These are phyloP conservation scores for Gonioctena quinquepunctata DNA, from an alignment of 1,140 invertebrate genomes.

Conservation along the genomic window DNA sequence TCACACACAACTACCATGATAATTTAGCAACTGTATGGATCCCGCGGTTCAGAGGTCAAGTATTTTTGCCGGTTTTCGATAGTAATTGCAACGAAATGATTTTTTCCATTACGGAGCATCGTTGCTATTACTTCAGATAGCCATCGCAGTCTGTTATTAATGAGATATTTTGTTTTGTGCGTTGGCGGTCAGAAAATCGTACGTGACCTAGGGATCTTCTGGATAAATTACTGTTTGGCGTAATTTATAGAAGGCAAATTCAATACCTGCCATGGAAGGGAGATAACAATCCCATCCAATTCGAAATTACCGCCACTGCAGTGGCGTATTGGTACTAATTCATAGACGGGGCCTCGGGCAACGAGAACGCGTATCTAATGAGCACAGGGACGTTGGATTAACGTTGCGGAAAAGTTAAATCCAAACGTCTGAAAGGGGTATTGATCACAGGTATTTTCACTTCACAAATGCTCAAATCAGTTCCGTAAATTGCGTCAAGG, in stretches of 20 bases:
- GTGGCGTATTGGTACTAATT: background rate
- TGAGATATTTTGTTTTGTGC: background rate
- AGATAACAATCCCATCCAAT: background rate
- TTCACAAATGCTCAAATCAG: too few relatives aligned
- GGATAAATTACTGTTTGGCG: background rate
- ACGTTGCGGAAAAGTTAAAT: too few relatives aligned
- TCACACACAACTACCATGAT: conserved; percentile 4
- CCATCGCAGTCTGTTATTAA: background rate
- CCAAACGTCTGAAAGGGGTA: too few relatives aligned
- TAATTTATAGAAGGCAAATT: background rate
- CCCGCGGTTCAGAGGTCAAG: background rate
- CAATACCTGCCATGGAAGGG: background rate
- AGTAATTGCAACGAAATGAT: background rate
- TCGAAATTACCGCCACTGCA: background rate
- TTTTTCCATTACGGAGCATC: background rate
- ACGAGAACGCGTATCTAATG: too few relatives aligned
- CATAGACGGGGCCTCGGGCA: too few relatives aligned
- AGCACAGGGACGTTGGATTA: too few relatives aligned
- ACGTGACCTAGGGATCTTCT: background rate
- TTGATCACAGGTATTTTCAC: too few relatives aligned
- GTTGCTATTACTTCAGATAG: background rate
- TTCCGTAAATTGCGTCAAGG: too few relatives aligned
- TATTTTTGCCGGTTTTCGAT: background rate
- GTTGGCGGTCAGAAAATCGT: background rate
- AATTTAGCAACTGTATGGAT: background rate